phyloP scores from a whole-genome alignment of 2,797 vertebrate species.

The Anabas testudineus region DNA sequence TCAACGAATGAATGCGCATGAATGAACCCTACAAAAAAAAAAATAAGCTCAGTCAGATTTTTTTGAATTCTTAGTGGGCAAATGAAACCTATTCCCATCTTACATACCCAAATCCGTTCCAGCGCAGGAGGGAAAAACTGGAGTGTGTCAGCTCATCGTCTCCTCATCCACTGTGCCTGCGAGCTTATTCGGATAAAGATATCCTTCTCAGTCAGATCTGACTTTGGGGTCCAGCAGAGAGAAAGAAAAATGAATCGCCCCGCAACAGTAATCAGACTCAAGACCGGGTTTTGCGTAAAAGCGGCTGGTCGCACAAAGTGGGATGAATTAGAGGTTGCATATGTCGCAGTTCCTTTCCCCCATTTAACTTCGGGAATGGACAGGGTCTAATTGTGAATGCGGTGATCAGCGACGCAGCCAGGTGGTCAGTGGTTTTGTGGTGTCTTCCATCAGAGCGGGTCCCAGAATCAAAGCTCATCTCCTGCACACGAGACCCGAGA shows the following conservation, averaged over 20 bases:
- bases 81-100: constrained; percentile 57
- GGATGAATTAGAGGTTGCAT: constrained; percentile 59
- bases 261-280: constrained; percentile 55
- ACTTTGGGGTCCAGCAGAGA: constrained; percentile 55
- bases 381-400: constrained; percentile 71
- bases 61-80: constrained; percentile 56
- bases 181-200: constrained; percentile 67
- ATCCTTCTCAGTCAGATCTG: constrained; percentile 66
- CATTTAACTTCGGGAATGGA: constrained; percentile 78
- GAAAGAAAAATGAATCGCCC: constrained; percentile 36
- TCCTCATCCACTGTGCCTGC: constrained; percentile 67
- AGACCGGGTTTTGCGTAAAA: constrained; percentile 58
- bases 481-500: constrained; percentile 56
- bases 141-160: constrained; percentile 77
- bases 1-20: constrained; percentile 55
- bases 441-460: constrained; percentile 66
- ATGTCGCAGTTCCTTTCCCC: constrained; percentile 74
- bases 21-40: constrained; percentile 64
- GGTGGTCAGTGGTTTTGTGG: constrained; percentile 76
- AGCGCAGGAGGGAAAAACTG: constrained; percentile 62
- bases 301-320: constrained; percentile 61
- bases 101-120: constrained; percentile 77
- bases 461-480: constrained; percentile 75
- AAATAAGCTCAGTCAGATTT: constrained; percentile 63
- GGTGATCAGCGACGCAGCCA: constrained; percentile 72